phyloP scores from a whole-genome alignment of 2,888 invertebrate genomes.

The Dusona sp. region DNA sequence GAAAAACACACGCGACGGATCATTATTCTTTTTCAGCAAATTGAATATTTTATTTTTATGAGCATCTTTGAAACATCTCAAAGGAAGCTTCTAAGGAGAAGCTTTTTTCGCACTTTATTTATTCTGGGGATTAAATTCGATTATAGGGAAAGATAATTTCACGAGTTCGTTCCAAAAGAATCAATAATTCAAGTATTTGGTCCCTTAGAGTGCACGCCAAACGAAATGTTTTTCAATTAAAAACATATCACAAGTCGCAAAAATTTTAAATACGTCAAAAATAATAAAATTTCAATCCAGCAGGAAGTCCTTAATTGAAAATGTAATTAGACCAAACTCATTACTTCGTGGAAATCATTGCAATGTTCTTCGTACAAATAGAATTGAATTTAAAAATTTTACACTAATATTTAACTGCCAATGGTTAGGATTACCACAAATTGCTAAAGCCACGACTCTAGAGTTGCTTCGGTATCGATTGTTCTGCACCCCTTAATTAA shows the following conservation, averaged over 20 bases:
- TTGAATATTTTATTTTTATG: background rate
- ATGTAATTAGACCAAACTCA: background rate
- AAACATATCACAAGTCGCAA: too few species aligned
- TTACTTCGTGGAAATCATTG: background rate
- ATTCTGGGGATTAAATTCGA: background rate
- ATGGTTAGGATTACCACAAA: too few species aligned
- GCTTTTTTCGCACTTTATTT: background rate
- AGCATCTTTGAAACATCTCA: background rate
- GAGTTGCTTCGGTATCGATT: too few species aligned
- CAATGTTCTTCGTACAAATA: background rate
- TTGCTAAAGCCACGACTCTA: too few species aligned
- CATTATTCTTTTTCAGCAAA: background rate
- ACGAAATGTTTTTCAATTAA: background rate
- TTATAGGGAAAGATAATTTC: background rate
- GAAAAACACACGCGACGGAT: background rate
- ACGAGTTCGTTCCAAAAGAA: background rate
- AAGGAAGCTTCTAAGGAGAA: background rate
- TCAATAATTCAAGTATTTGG: background rate
- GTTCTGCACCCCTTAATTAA: too few species aligned
- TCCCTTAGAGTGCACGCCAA: background rate
- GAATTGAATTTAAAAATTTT: background rate
- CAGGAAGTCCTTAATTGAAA: background rate
- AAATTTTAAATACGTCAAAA: too few species aligned
- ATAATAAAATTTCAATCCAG: background rate
- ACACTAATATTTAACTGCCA: background rate